Evolutionary conservation across 2,797 vertebrate genomes (phyloP).

Genomic region (Sternarchorhynchus goeldii): DNA sequence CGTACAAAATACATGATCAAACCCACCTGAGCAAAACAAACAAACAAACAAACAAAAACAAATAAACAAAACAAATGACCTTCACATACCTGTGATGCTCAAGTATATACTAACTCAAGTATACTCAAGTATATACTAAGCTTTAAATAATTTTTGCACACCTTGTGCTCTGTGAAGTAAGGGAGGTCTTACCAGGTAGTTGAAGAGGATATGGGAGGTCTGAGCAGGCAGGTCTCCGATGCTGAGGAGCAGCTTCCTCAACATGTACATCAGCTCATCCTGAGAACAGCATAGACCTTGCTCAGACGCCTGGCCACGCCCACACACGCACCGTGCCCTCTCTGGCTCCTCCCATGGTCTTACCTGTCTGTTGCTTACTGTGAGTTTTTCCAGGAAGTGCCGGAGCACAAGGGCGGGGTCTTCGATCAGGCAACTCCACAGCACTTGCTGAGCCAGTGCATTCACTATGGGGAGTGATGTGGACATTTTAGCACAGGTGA

Average conservation of each 20-base stretch:
- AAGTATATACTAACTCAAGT: background rate
- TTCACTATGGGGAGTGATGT: constrained; percentile 78
- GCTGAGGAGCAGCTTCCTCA: constrained; percentile 95
- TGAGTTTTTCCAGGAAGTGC: constrained; percentile 97
- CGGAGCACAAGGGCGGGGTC: constrained; percentile 95
- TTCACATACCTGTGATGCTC: background rate
- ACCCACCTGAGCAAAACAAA: constrained; percentile 80
- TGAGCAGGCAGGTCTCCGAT: constrained; percentile 98
- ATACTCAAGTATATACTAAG: background rate
- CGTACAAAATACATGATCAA: constrained; percentile 99
- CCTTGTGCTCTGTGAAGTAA: background rate
- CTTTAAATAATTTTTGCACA: no score
- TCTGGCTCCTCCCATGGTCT: background rate
- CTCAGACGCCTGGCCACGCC: background rate
- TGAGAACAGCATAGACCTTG: constrained; percentile 58
- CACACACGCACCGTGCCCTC: background rate
- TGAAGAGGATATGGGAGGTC: constrained; percentile 98
- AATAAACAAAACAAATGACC: no score
- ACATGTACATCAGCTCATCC: constrained; percentile 99
- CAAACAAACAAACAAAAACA: background rate
- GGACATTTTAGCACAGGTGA: background rate
- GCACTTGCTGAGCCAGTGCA: constrained; percentile 95
- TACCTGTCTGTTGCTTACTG: constrained; percentile 97
- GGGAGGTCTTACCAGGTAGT: constrained; percentile 87
- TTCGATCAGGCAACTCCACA: constrained; percentile 99